Evolutionary conservation across 2,888 invertebrate genomes (phyloP), one percentile per base, ranked within the genome.

Genomic region (Halocaridina rubra): DNA sequence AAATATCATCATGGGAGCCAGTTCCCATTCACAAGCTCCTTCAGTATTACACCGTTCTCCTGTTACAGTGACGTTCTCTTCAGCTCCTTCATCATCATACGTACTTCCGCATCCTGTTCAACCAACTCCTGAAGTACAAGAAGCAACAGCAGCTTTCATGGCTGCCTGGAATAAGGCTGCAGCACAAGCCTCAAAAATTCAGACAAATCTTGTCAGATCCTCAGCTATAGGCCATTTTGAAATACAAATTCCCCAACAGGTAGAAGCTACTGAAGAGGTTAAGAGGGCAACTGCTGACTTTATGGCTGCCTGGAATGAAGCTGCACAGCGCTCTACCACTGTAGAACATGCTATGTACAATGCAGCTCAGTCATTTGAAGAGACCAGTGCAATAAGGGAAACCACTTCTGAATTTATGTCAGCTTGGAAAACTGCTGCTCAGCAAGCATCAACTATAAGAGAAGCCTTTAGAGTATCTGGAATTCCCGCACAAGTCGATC

Each of bases 101-200:
- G 76, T 19, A 59, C 57, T 61, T 1, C 53, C 59, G 5, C 39
- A n/a, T 2, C 81, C 81, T 22, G 81, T 82, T 24, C 22, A 67
- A 13, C 81, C 76, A 7, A 82, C 81, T 10, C 71, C 71, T 24
- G 81, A 77, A 46, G 76, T 76, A 13, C 77, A 82, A 59, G 33
- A 27, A 19, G 81, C 77, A 71, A 82, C 77, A 59, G 77, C 81
- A 32, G 53, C 39, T 16, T 81, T 81, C 61, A 81, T 81, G 81
- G 81, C 81, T 24, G 81, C 81, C 8, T 81, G 81, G 76, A 76
- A 67, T 27, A 76, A 32, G 53, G 76, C 81, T 30, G 81, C 67
- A 39, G 53, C 81, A 7, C 53, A 59, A 10, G 72, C 80, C 30
- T 16, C 80, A 27, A 57, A n/a, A 32, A 80, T 80, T 19, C 33